Conservation (phyloP, 1,140 invertebrate genomes). For the Drosophila lini region DNA sequence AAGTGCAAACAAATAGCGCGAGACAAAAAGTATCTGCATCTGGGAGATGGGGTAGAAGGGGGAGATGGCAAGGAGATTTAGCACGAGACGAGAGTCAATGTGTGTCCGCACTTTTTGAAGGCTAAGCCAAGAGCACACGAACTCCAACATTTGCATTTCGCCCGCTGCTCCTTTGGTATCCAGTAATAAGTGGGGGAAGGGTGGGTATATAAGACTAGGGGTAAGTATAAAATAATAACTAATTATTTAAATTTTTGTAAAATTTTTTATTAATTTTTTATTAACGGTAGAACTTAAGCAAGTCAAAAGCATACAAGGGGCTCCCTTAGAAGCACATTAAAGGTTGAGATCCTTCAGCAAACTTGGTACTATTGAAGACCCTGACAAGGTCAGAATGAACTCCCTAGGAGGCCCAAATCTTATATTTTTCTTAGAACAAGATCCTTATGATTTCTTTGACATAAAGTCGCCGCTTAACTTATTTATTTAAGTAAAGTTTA, state of each 20-base stretch:
- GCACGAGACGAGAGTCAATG: conserved; percentile 45
- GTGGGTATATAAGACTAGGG: neutral
- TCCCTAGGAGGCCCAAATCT: neutral
- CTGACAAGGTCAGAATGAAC: neutral
- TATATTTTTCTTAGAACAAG: too few relatives aligned
- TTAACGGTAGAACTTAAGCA: too few relatives aligned
- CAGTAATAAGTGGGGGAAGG: neutral
- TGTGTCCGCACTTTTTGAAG: conserved; percentile 70
- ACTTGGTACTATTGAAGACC: neutral
- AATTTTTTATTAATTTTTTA: too few relatives aligned
- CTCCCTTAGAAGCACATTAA: neutral
- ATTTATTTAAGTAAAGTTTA: neutral
- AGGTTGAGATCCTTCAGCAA: neutral
- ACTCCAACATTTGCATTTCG: conserved; percentile 54
- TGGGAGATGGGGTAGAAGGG: neutral
- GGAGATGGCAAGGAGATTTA: conserved; percentile 3
- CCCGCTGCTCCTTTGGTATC: conserved; percentile 13
- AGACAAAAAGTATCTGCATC: conserved; percentile 56
- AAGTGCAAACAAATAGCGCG: conserved; percentile 80
- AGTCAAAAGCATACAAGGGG: neutral
- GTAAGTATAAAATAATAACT: neutral
- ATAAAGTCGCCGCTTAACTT: neutral
- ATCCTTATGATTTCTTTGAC: neutral
- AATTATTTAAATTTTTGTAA: too few relatives aligned
- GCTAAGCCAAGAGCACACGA: conserved; percentile 56